Evolutionary conservation across 2,113 vertebrate genomes (phyloP).

Genomic region (Mirounga angustirostris): DNA sequence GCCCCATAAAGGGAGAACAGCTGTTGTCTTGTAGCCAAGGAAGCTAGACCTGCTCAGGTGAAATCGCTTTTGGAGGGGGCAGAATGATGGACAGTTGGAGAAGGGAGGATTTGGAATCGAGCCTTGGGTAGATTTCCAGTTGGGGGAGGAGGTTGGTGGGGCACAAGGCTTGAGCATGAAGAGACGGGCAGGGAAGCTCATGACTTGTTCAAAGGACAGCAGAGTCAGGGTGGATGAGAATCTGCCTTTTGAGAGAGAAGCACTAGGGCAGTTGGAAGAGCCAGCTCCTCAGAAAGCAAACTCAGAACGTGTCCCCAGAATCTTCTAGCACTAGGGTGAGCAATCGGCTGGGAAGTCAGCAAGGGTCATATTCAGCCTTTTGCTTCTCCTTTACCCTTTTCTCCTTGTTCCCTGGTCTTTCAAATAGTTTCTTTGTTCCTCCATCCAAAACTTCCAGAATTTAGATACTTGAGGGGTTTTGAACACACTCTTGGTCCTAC

Average conservation of each 20-base stretch:
- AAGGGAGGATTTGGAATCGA: not conserved
- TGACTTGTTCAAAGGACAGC: not conserved
- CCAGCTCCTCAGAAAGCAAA: not conserved
- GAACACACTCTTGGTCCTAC: not conserved
- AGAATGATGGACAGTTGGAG: not conserved
- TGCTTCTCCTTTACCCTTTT: not conserved
- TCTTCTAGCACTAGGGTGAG: not conserved
- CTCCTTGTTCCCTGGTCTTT: not conserved
- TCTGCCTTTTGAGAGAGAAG: not conserved
- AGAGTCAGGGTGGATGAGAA: not conserved
- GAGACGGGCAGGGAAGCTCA: not conserved
- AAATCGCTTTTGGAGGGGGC: not conserved
- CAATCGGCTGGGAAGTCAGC: not conserved
- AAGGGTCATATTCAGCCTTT: not conserved
- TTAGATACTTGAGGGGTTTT: not conserved
- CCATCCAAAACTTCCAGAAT: not conserved
- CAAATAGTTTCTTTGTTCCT: not conserved
- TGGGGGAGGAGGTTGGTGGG: not conserved
- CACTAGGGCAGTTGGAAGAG: not conserved
- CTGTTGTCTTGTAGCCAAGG: not conserved
- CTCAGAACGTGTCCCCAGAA: not conserved
- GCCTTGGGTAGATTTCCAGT: not conserved
- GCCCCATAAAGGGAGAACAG: not conserved
- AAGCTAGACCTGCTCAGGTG: not conserved
- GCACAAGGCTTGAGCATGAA: not conserved